Evolutionary conservation across 2,888 invertebrate species (phyloP).

Genomic region (Griposia aprilina): DNA sequence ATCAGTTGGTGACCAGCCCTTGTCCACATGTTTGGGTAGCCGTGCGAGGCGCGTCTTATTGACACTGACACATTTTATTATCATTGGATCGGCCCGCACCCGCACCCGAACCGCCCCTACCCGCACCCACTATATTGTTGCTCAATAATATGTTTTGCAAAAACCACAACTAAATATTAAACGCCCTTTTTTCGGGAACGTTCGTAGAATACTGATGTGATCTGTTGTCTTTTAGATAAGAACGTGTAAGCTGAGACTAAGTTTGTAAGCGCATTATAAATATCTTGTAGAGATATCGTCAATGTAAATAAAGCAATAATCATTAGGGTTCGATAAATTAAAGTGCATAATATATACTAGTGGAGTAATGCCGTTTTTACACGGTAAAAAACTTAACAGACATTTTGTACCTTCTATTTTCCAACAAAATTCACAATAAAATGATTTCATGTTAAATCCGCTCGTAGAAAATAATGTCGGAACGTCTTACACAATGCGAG

Average conservation of each 20-base stretch:
- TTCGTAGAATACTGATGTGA: constrained; percentile 61
- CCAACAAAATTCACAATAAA: neutral
- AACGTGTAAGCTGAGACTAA: constrained; percentile 5
- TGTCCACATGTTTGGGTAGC: constrained; percentile 12
- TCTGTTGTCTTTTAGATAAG: constrained; percentile 32
- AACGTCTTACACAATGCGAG: constrained; percentile 17
- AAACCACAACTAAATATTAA: constrained; percentile 65
- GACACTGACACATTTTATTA: constrained; percentile 75
- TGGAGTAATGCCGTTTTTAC: neutral
- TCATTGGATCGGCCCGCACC: constrained; percentile 65
- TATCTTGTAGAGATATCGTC: neutral
- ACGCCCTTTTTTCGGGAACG: constrained; percentile 61
- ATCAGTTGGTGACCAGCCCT: constrained; percentile 1
- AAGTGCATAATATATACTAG: neutral
- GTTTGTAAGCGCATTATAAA: constrained; percentile 5
- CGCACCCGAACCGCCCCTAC: neutral
- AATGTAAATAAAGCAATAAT: neutral
- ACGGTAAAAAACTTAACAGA: neutral
- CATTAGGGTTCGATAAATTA: neutral
- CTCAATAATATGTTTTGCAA: constrained; percentile 68
- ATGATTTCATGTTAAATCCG: constrained; percentile 13
- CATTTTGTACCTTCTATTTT: neutral
- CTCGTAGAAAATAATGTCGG: constrained; percentile 1
- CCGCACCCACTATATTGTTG: constrained; percentile 51
- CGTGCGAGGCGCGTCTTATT: constrained; percentile 63